These are phyloP conservation scores for Pammene aurita DNA, from an alignment of 2,888 invertebrate species.

Conservation along the genomic window DNA sequence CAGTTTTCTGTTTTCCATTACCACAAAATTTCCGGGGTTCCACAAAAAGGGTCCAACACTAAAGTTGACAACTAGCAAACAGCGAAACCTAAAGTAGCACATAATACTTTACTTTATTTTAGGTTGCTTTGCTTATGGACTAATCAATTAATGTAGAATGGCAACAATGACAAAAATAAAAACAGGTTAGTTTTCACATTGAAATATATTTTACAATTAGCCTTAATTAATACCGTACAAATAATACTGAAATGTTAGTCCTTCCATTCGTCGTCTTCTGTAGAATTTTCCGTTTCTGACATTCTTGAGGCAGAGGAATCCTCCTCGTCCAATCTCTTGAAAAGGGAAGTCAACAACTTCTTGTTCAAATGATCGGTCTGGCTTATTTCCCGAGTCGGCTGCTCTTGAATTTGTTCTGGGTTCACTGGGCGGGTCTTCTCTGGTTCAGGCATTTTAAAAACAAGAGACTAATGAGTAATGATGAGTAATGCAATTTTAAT, in stretches of 20 bases:
- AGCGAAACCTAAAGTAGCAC: too few relatives aligned
- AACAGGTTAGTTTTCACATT: background rate
- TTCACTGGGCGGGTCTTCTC: constrained; percentile 57
- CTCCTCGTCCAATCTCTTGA: constrained; percentile 83
- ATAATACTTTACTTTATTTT: too few relatives aligned
- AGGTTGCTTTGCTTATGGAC: too few relatives aligned
- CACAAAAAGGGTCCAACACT: too few relatives aligned
- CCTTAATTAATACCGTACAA: constrained; percentile 24
- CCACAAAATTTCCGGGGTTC: too few relatives aligned
- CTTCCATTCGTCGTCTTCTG: constrained; percentile 69
- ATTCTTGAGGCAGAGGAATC: constrained; percentile 64
- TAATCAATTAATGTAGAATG: too few relatives aligned
- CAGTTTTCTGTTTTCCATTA: too few relatives aligned
- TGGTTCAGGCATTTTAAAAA: constrained; percentile 67
- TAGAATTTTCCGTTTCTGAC: constrained; percentile 63
- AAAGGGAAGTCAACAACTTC: constrained; percentile 84
- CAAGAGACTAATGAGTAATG: constrained; percentile 25
- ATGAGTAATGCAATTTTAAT: constrained; percentile 39
- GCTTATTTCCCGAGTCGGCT: constrained; percentile 77
- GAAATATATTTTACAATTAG: constrained; percentile 25
- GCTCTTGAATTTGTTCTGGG: constrained; percentile 57
- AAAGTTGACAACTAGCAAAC: too few relatives aligned
- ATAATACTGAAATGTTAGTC: constrained; percentile 48
- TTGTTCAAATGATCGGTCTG: constrained; percentile 87
- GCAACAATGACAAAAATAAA: too few relatives aligned